Percentiles rank a stretch among this genome's conserved stretches.
These are phyloP conservation scores for Wiebesia pumilae DNA, from an alignment of 1,140 invertebrate genomes.

Conservation along the genomic window DNA sequence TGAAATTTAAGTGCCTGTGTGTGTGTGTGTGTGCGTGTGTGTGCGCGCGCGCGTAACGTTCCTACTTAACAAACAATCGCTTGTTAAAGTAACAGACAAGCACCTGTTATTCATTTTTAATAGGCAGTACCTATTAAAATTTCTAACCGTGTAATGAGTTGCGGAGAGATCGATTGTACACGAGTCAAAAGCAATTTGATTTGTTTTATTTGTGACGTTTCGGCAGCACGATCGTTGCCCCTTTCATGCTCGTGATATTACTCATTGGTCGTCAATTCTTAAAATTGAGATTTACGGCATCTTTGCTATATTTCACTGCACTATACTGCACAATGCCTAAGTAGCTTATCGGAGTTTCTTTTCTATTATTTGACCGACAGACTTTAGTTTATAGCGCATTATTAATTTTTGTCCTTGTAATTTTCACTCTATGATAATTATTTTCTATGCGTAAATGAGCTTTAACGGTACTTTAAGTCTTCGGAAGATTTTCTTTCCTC, in stretches of 20 bases:
- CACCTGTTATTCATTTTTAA: conserved; percentile 13
- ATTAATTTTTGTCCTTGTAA: too few relatives aligned
- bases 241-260: conserved; percentile 4
- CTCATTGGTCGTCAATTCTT: not conserved
- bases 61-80: conserved; percentile 6
- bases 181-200: conserved; percentile 13
- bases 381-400: not conserved
- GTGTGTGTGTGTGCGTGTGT: not conserved
- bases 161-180: not conserved
- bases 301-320: not conserved
- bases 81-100: not conserved
- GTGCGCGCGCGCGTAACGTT: too few relatives aligned
- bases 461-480: too few relatives aligned
- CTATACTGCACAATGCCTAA: not conserved
- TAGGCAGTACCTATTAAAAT: not conserved
- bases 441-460: too few relatives aligned
- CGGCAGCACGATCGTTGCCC: not conserved
- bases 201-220: not conserved
- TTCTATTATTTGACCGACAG: not conserved
- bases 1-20: not conserved
- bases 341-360: not conserved
- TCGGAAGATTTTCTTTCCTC: too few relatives aligned
- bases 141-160: conserved; percentile 24
- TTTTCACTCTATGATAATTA: too few relatives aligned
- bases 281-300: not conserved